Percentiles rank a stretch among this genome's conserved stretches.
These are phyloP conservation scores for Notarius quadriscutis DNA, from an alignment of 2,113 vertebrate genomes.

Conservation along the genomic window DNA sequence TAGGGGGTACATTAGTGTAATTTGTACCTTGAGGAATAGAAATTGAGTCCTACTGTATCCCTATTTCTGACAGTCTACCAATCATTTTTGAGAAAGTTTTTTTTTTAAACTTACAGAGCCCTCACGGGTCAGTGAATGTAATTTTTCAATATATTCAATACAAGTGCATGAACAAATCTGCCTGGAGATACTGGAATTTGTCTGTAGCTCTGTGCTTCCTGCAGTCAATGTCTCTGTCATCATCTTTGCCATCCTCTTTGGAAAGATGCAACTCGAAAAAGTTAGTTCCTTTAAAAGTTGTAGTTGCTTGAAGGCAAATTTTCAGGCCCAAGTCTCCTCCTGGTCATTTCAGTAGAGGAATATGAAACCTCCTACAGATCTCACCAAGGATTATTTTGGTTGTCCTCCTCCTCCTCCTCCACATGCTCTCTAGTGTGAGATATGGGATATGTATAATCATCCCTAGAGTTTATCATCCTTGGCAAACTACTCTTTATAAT, in stretches of 20 bases:
- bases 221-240: not conserved
- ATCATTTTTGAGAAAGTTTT: not conserved
- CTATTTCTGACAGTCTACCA: no score
- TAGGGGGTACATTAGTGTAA: no score
- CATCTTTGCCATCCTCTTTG: not conserved
- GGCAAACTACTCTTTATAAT: not conserved
- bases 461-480: not conserved
- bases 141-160: not conserved
- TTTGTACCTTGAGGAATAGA: no score
- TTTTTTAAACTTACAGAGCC: not conserved
- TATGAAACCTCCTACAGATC: constrained; percentile 13
- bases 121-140: not conserved
- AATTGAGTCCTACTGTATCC: no score
- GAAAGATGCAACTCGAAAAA: not conserved
- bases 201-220: not conserved
- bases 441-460: not conserved
- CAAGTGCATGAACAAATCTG: not conserved
- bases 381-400: constrained; percentile 15
- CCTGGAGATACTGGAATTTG: not conserved
- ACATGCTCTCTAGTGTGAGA: not conserved
- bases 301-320: not conserved
- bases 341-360: constrained; percentile 3
- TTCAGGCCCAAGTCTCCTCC: not conserved
- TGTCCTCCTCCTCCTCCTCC: constrained; percentile 8
- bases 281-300: not conserved